Conservation (phyloP, 2,888 invertebrate species). For the Neelides folsomi region DNA sequence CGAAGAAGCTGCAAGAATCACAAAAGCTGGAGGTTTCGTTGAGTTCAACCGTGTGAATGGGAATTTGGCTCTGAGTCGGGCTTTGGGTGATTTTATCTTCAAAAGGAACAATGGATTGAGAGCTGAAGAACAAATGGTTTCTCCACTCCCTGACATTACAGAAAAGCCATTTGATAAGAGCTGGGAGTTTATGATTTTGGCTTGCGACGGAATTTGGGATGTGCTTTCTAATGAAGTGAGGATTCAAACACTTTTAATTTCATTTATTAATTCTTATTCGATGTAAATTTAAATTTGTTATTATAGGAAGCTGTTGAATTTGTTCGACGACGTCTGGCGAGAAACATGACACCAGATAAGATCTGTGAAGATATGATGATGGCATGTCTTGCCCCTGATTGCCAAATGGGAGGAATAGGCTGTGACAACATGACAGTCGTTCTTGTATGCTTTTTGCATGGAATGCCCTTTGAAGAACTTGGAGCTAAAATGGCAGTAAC, state of each 20-base stretch:
- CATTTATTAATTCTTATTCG: no score
- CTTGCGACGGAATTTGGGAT: constrained; percentile 99
- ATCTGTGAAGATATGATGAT: constrained; percentile 94
- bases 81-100: constrained; percentile 93
- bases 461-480: constrained; percentile 42
- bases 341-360: constrained; percentile 74
- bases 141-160: constrained; percentile 91
- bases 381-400: constrained; percentile 89
- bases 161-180: constrained; percentile 63
- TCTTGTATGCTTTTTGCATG: constrained; percentile 62
- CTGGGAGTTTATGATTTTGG: constrained; percentile 91
- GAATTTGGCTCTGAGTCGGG: constrained; percentile 86
- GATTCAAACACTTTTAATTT: no score
- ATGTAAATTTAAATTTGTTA: background rate
- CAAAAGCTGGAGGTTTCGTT: constrained; percentile 80
- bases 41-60: constrained; percentile 97
- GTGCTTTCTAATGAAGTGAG: constrained; percentile 75
- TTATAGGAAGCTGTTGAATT: constrained; percentile 72
- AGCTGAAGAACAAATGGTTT: constrained; percentile 91
- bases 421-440: constrained; percentile 99
- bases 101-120: constrained; percentile 74
- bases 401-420: constrained; percentile 89
- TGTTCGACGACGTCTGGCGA: constrained; percentile 66
- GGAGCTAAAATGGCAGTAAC: constrained; percentile 35
- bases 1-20: constrained; percentile 70